Conservation (phyloP, 2,888 invertebrate species). For the Aphodius sticticus region DNA sequence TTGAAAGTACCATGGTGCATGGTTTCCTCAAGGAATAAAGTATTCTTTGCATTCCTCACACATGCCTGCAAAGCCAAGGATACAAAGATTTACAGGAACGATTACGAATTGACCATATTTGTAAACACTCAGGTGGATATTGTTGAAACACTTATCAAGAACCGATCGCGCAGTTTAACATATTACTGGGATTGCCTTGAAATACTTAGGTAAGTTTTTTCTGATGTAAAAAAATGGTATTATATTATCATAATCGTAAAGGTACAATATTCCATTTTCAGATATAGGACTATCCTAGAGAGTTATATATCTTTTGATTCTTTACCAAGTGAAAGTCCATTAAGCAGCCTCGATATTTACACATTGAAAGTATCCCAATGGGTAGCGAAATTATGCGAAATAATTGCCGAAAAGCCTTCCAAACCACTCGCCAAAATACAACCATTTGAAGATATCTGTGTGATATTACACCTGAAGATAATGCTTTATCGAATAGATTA, state of each 20-base stretch:
- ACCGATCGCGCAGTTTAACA: constrained; percentile 47
- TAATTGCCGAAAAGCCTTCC: constrained; percentile 48
- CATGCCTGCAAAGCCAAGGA: constrained; percentile 49
- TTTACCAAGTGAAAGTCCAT: constrained; percentile 47
- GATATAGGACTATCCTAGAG: constrained; percentile 42
- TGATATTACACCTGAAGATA: constrained; percentile 52
- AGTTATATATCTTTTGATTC: constrained; percentile 53
- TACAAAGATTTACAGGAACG: constrained; percentile 44
- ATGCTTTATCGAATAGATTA: constrained; percentile 48
- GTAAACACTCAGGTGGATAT: constrained; percentile 49
- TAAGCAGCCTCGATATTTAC: constrained; percentile 49
- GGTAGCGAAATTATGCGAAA: constrained; percentile 53
- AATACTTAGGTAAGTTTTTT: constrained; percentile 49
- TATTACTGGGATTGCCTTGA: constrained; percentile 57
- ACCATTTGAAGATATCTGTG: constrained; percentile 51
- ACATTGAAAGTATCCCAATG: constrained; percentile 52
- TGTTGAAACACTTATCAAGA: constrained; percentile 50
- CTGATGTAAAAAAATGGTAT: too few relatives aligned
- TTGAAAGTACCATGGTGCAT: constrained; percentile 51
- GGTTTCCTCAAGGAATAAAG: constrained; percentile 50
- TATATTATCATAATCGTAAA: too few relatives aligned
- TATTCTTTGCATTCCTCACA: constrained; percentile 49
- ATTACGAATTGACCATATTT: constrained; percentile 50
- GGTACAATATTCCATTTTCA: constrained; percentile 13
- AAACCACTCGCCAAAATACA: constrained; percentile 49